phyloP scores from a whole-genome alignment of 2,797 vertebrate genomes.

The Hephaestus fuliginosus region DNA sequence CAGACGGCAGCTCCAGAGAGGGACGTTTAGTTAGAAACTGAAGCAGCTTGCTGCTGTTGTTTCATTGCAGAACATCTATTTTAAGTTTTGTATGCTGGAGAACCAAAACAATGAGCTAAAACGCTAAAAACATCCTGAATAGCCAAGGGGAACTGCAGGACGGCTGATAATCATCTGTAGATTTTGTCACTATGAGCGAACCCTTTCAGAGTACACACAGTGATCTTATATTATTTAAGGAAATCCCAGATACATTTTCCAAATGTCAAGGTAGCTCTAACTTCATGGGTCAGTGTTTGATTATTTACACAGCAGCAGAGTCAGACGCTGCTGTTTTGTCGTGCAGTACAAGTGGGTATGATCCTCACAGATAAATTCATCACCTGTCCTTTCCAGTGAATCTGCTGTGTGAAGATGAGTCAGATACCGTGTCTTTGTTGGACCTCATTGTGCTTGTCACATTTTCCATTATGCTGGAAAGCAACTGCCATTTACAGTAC shows the following conservation, averaged over 20 bases:
- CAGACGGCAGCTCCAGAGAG: too few species aligned
- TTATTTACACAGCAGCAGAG: slow-evolving; percentile 4
- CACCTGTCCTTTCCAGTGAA: slow-evolving; percentile 22
- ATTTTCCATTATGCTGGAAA: slow-evolving; percentile 60
- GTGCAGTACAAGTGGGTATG: not conserved
- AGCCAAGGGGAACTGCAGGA: not conserved
- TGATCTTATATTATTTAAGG: not conserved
- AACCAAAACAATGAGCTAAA: not conserved
- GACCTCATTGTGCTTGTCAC: slow-evolving; percentile 43
- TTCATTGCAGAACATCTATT: too few species aligned
- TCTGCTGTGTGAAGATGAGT: slow-evolving; percentile 56
- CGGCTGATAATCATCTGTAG: not conserved
- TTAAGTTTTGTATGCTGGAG: not conserved
- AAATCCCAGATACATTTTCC: not conserved
- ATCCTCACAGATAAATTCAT: slow-evolving; percentile 35
- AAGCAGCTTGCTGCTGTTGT: too few species aligned
- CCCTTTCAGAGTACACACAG: not conserved
- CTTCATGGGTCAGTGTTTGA: not conserved
- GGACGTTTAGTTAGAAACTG: too few species aligned
- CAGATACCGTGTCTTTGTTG: slow-evolving; percentile 47
- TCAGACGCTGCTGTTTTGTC: slow-evolving; percentile 5
- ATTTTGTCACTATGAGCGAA: not conserved
- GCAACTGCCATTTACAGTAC: slow-evolving; percentile 34
- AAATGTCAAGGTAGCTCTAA: not conserved
- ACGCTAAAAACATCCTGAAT: not conserved